A percentile compares a stretch with the other conserved stretches of the same genome.
These are phyloP conservation scores for Hemaris fuciformis DNA, from an alignment of 2,888 invertebrate species.

Conservation along the genomic window DNA sequence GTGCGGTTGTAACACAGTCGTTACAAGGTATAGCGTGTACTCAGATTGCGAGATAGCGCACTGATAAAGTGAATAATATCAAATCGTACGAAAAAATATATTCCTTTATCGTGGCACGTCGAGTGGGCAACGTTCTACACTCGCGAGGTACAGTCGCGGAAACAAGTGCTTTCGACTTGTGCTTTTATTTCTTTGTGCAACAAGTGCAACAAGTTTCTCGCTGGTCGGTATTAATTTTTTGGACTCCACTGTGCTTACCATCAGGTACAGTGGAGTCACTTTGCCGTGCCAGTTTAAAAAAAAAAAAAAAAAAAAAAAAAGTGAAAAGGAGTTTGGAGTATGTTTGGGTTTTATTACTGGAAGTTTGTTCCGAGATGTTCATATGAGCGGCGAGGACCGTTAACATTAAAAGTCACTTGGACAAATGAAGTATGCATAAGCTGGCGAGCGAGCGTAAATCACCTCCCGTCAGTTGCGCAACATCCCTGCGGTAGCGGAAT, in stretches of 20 bases:
- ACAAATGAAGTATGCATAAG: conserved; percentile 1
- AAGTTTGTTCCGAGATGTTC: conserved; percentile 9
- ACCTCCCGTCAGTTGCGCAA: neutral
- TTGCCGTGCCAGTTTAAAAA: too few relatives aligned
- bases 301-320: too few relatives aligned
- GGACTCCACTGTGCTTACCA: too few relatives aligned
- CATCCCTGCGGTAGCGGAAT: neutral
- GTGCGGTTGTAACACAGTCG: conserved; percentile 57
- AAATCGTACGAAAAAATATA: conserved; percentile 33
- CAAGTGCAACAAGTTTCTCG: too few relatives aligned
- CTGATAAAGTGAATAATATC: conserved; percentile 50
- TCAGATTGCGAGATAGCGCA: conserved; percentile 64
- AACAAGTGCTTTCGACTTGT: conserved; percentile 11
- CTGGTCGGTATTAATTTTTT: too few relatives aligned
- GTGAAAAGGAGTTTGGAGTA: neutral
- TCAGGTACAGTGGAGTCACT: too few relatives aligned
- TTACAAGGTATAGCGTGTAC: conserved; percentile 65
- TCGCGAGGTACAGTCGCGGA: conserved; percentile 15
- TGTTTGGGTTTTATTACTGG: conserved; percentile 8
- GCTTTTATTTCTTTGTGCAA: conserved; percentile 19
- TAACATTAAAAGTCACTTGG: neutral
- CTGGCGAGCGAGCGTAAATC: neutral
- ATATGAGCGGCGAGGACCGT: neutral
- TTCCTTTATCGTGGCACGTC: conserved; percentile 23
- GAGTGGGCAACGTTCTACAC: conserved; percentile 18